Percentiles rank a stretch among this genome's conserved stretches.
These are phyloP conservation scores for Rhabdornis inornatus DNA, from an alignment of 2,113 vertebrate species.

Conservation along the genomic window DNA sequence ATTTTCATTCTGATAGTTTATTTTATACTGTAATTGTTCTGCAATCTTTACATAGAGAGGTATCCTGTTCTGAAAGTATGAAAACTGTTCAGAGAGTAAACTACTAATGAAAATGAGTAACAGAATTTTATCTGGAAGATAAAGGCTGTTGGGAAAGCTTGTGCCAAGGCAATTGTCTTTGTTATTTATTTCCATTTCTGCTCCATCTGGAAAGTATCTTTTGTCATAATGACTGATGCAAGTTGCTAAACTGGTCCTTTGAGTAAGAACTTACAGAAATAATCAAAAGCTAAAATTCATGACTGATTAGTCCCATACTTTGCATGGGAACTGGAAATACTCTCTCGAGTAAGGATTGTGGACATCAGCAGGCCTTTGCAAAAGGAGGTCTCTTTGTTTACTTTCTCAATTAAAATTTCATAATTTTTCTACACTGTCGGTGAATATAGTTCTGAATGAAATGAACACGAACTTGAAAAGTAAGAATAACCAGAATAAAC, in stretches of 20 bases:
- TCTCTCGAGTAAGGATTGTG: neutral
- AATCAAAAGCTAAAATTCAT: neutral
- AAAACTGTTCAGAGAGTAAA: neutral
- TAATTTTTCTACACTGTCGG: neutral
- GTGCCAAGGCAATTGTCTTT: neutral
- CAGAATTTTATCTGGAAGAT: neutral
- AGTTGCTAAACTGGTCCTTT: neutral
- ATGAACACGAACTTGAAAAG: neutral
- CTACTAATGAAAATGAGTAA: neutral
- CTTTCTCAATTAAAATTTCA: neutral
- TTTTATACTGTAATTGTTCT: neutral
- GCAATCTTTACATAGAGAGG: neutral
- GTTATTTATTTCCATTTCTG: neutral
- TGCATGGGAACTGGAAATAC: neutral
- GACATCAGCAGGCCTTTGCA: neutral
- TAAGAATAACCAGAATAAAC: neutral
- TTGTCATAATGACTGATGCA: neutral
- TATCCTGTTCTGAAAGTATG: neutral
- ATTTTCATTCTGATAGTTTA: neutral
- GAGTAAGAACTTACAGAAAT: neutral
- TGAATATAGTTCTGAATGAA: neutral
- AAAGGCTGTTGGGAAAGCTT: neutral
- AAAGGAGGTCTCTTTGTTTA: neutral
- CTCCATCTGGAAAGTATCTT: neutral
- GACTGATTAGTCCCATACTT: neutral